These are phyloP conservation scores for Hystrix brachyura DNA, from an alignment of 2,113 vertebrate genomes.

Conservation along the genomic window DNA sequence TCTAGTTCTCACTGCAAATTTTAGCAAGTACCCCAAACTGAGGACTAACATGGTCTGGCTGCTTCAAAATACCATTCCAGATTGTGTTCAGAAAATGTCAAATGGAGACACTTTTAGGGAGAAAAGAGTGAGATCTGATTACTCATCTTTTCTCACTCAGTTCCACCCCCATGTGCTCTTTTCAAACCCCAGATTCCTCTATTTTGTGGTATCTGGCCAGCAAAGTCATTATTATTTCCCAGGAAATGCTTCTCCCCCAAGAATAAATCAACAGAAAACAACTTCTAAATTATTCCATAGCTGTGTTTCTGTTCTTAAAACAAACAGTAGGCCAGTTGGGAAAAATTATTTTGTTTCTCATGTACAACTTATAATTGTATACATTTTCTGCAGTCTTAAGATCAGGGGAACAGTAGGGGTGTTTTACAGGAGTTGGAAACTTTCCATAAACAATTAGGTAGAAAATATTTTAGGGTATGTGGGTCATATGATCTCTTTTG, in stretches of 20 bases:
- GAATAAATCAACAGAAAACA: neutral
- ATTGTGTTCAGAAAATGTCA: neutral
- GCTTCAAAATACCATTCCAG: neutral
- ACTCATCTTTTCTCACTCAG: neutral
- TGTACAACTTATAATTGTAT: neutral
- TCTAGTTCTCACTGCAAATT: neutral
- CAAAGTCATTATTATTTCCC: slow-evolving; percentile 55
- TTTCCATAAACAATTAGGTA: neutral
- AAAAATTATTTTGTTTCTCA: neutral
- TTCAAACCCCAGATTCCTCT: neutral
- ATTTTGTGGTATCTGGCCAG: neutral
- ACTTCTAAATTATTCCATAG: neutral
- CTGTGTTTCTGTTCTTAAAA: slow-evolving; percentile 27
- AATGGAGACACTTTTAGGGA: neutral
- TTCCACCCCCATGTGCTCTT: neutral
- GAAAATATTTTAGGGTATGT: slow-evolving; percentile 30
- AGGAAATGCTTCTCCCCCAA: slow-evolving; percentile 55
- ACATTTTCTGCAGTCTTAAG: slow-evolving; percentile 7
- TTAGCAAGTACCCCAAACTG: neutral
- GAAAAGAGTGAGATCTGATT: neutral
- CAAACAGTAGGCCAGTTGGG: neutral
- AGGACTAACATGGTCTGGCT: neutral
- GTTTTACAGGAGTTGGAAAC: neutral
- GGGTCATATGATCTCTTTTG: neutral
- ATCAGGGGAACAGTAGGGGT: neutral